Conservation (phyloP, 2,797 vertebrate genomes). For the Spondyliosoma cantharus region DNA sequence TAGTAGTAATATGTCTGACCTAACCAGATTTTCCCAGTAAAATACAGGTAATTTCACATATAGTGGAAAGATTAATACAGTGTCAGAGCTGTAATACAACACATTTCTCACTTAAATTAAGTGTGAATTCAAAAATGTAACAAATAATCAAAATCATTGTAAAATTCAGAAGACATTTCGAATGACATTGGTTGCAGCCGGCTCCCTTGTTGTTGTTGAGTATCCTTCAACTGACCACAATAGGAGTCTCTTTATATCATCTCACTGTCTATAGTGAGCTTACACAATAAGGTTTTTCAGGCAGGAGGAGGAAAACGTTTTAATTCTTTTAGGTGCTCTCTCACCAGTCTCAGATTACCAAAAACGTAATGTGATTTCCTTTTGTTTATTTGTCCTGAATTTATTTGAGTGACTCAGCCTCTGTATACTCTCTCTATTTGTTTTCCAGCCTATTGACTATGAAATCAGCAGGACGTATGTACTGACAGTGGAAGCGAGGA, state of each 20-base stretch:
- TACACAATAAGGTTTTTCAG: slow-evolving; percentile 28
- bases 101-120: no score
- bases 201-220: slow-evolving; percentile 15
- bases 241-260: slow-evolving; percentile 33
- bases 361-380: slow-evolving; percentile 19
- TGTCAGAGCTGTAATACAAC: not conserved
- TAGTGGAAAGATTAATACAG: no score
- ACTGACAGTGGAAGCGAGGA: slow-evolving; percentile 93
- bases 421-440: not conserved
- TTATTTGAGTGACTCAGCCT: slow-evolving; percentile 25
- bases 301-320: slow-evolving; percentile 20
- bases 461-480: slow-evolving; percentile 91
- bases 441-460: slow-evolving; percentile 92
- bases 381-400: slow-evolving; percentile 15
- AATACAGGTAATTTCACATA: no score
- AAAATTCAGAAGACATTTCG: slow-evolving; percentile 21
- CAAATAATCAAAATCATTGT: not conserved
- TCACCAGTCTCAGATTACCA: slow-evolving; percentile 21
- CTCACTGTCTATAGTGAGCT: slow-evolving; percentile 17
- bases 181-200: not conserved
- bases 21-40: no score
- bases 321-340: slow-evolving; percentile 8
- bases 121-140: no score
- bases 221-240: slow-evolving; percentile 40
- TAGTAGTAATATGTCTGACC: not conserved